A percentile compares a stretch with the other conserved stretches of the same genome.
Evolutionary conservation across 2,113 vertebrate genomes (phyloP).

Genomic region (Forbesichthys agassizii): DNA sequence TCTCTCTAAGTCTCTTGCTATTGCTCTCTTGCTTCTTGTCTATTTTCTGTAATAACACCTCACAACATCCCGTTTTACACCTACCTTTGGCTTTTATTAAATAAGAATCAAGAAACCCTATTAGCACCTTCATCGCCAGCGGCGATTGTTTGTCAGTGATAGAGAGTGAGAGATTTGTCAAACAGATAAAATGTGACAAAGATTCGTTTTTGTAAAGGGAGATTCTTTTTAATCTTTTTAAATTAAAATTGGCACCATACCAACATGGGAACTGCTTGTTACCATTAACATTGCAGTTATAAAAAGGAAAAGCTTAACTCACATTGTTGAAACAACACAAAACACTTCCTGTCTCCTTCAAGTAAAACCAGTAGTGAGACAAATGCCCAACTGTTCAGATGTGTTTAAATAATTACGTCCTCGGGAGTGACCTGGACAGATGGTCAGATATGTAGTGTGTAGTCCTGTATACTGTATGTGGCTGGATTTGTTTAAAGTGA

Average conservation of each 20-base stretch:
- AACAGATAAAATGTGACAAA: background rate
- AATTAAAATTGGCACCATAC: too few relatives aligned
- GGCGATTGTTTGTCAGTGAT: background rate
- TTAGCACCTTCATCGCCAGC: constrained; percentile 31
- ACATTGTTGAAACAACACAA: too few relatives aligned
- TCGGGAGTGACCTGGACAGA: too few relatives aligned
- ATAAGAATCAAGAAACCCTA: constrained; percentile 47
- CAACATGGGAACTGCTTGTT: too few relatives aligned
- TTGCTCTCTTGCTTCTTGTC: too few relatives aligned
- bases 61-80: constrained; percentile 23
- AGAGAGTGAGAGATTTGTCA: constrained; percentile 4
- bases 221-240: background rate
- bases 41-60: constrained; percentile 22
- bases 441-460: too few relatives aligned
- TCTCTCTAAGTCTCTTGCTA: too few relatives aligned
- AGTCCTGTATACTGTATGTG: too few relatives aligned
- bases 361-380: constrained; percentile 22
- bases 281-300: too few relatives aligned
- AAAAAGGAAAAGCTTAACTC: too few relatives aligned
- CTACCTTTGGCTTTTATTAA: constrained; percentile 47
- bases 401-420: constrained; percentile 27
- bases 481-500: too few relatives aligned
- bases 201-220: background rate
- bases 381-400: constrained; percentile 53
- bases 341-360: background rate